These are phyloP conservation scores for Corvus hawaiiensis DNA, from an alignment of 2,113 vertebrate species.

Conservation along the genomic window DNA sequence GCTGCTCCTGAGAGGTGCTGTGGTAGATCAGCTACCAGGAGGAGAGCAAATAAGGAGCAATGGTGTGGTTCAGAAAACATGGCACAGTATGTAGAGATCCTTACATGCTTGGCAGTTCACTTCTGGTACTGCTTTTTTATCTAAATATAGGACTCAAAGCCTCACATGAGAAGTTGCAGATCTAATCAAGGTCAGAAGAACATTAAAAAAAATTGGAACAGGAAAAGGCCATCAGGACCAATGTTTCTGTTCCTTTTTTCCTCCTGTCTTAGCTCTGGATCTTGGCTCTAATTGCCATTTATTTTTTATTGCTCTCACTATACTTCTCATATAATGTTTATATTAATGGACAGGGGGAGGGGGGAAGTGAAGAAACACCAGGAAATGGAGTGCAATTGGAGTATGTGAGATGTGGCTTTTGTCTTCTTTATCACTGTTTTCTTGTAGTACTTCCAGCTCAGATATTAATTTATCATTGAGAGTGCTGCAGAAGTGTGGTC, in stretches of 20 bases:
- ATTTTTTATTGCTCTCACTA: conserved; percentile 60
- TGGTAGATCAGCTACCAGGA: neutral
- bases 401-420: conserved; percentile 51
- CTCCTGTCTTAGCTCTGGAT: conserved; percentile 58
- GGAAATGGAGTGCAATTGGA: conserved; percentile 50
- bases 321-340: conserved; percentile 68
- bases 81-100: neutral
- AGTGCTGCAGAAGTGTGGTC: conserved; percentile 38
- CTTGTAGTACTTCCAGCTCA: conserved; percentile 40
- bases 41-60: neutral
- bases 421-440: conserved; percentile 49
- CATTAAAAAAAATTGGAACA: conserved; percentile 66
- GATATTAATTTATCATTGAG: conserved; percentile 53
- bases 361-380: conserved; percentile 38
- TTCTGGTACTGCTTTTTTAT: conserved; percentile 2
- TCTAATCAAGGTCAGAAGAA: conserved; percentile 65
- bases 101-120: neutral
- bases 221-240: conserved; percentile 65
- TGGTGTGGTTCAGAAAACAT: neutral
- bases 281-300: conserved; percentile 46
- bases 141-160: conserved; percentile 44
- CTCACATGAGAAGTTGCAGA: conserved; percentile 52
- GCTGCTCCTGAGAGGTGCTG: neutral
- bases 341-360: conserved; percentile 35
- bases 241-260: conserved; percentile 62